Base-by-base conservation (phyloP, 2,797 vertebrate genomes). In the Anas flavirostris region DNA sequence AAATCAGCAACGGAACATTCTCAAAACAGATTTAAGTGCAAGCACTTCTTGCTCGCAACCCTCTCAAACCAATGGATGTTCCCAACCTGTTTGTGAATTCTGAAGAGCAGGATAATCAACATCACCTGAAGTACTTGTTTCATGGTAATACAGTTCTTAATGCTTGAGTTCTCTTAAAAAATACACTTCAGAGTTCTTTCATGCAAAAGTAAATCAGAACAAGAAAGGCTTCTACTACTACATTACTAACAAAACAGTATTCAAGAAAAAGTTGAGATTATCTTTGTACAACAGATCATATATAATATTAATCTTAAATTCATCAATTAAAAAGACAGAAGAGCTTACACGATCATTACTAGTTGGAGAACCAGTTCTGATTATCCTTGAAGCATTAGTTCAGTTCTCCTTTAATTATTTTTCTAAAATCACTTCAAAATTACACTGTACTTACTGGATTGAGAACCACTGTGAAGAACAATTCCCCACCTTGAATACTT, bases 381-480 rank as follows among this genome's bases (percentile, higher is more conserved):
- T 37, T 28, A 72, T 15, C 28, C 18, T 19, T 70, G 33, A 74
- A 80, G 39, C 18, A 52, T 39, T 59, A 21, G 52, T 29, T 31
- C 74, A 63, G 41, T 62, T 70, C 43, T 66, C 11, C 41, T 44
- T 63, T 21, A 41, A 26, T 15, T 22, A 33, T 4, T 58, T 76
- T 59, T 33, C 31, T 17, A 1, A 15, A 53, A 83, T 11, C 16
- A 29, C 70, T 69, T 93, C 14, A 64, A 91, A 83, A 95, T 58
- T 7, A 39, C 25, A 10, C 48, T 68, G 69, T 87, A 98, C 99
- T 99, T 98, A 99, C 99, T 73, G 99, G 99, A 96, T 99, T 99
- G 80, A 99, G 98, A 50, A 99, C 98, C 75, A 99, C 98, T 3
- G 99, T 99, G 95, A 99, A 99, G 97, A 99, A 99, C 81, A 99